phyloP scores from a whole-genome alignment of 2,888 invertebrate species.

The Diabrotica balteata region DNA sequence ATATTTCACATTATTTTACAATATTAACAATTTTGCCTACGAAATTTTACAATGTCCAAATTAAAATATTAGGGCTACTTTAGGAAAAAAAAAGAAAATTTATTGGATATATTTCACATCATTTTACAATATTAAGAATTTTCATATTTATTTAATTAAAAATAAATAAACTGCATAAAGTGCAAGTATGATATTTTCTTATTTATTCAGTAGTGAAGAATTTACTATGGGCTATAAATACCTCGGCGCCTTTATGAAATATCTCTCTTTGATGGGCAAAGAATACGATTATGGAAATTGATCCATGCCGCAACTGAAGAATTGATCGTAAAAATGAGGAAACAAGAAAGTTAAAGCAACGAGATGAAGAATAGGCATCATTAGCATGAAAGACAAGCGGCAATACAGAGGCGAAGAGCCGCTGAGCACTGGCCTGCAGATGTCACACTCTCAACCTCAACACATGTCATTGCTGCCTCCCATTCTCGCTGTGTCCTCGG shows the following conservation, averaged over 20 bases:
- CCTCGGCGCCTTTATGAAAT: slow-evolving; percentile 10
- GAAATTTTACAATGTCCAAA: too few species aligned
- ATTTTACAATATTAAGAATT: too few species aligned
- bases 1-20: too few species aligned
- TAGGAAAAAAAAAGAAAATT: too few species aligned
- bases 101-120: too few species aligned
- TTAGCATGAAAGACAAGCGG: slow-evolving; percentile 23
- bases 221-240: too few species aligned
- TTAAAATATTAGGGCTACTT: too few species aligned
- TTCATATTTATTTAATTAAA: too few species aligned
- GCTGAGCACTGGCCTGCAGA: slow-evolving; percentile 10
- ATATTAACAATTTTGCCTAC: too few species aligned
- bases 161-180: too few species aligned
- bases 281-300: slow-evolving; percentile 25
- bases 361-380: slow-evolving; percentile 22
- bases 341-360: slow-evolving; percentile 5
- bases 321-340: slow-evolving; percentile 17
- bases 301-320: slow-evolving; percentile 12
- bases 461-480: slow-evolving; percentile 12
- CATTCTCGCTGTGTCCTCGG: slow-evolving; percentile 13
- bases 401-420: slow-evolving; percentile 6
- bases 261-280: background rate
- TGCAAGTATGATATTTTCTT: too few species aligned
- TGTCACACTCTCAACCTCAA: slow-evolving; percentile 10
- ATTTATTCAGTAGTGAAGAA: too few species aligned